A percentile compares a stretch with the other conserved stretches of the same genome.
Conservation (phyloP, 2,797 vertebrate genomes). For the Pristis pectinata region DNA sequence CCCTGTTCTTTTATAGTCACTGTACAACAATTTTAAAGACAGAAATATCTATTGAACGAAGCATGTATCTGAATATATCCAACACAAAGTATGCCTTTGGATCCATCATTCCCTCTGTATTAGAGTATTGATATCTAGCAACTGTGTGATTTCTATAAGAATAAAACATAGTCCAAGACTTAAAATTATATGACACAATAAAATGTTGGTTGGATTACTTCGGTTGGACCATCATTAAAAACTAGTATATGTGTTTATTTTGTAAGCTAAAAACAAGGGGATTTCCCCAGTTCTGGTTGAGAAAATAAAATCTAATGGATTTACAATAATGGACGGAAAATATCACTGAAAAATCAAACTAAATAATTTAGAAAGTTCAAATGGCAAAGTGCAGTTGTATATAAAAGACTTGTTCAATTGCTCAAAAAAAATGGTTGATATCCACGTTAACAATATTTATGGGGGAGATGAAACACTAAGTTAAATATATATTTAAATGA, state of each 20-base stretch:
- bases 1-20: neutral
- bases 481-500: neutral
- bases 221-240: neutral
- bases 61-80: neutral
- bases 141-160: neutral
- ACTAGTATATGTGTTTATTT: neutral
- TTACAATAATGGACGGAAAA: neutral
- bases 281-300: neutral
- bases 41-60: neutral
- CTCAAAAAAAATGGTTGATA: neutral
- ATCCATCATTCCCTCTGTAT: neutral
- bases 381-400: neutral
- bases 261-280: neutral
- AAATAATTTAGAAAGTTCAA: neutral
- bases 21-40: neutral
- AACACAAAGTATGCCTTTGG: neutral
- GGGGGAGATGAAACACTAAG: neutral
- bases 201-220: neutral
- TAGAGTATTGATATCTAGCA: neutral
- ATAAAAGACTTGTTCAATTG: neutral
- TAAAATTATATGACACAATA: neutral
- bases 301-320: neutral
- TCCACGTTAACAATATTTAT: neutral
- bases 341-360: neutral
- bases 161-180: neutral